phyloP scores from a whole-genome alignment of 2,113 vertebrate genomes.

The Cervus canadensis region DNA sequence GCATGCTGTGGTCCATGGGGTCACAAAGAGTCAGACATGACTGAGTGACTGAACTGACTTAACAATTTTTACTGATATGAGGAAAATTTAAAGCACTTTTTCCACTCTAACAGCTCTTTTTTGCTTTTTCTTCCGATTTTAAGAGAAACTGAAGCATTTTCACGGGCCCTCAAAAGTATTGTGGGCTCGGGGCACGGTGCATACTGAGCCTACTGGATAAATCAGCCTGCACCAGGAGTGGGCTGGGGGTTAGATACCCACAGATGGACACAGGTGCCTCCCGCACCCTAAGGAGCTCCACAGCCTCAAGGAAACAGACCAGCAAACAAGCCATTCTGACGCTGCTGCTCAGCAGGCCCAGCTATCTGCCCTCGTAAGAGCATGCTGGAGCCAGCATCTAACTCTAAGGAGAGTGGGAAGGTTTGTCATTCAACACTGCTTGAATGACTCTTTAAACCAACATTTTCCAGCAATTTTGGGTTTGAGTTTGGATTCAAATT shows the following conservation, averaged over 20 bases:
- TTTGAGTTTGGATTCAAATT: neutral
- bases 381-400: neutral
- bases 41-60: neutral
- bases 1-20: neutral
- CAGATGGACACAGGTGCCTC: neutral
- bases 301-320: neutral
- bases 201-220: neutral
- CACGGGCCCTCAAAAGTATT: neutral
- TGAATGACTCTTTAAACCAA: neutral
- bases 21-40: fast-evolving
- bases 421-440: neutral
- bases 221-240: neutral
- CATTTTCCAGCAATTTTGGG: neutral
- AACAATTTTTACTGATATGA: neutral
- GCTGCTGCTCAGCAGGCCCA: neutral
- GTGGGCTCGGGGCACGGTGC: neutral
- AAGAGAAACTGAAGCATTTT: neutral
- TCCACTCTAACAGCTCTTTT: neutral
- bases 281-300: no score
- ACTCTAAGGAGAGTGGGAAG: neutral
- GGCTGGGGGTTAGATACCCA: neutral
- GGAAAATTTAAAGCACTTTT: neutral
- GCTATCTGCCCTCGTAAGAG: neutral
- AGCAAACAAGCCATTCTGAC: neutral
- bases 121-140: neutral